Conservation (phyloP, 2,797 vertebrate species). For the Geranospiza caerulescens region DNA sequence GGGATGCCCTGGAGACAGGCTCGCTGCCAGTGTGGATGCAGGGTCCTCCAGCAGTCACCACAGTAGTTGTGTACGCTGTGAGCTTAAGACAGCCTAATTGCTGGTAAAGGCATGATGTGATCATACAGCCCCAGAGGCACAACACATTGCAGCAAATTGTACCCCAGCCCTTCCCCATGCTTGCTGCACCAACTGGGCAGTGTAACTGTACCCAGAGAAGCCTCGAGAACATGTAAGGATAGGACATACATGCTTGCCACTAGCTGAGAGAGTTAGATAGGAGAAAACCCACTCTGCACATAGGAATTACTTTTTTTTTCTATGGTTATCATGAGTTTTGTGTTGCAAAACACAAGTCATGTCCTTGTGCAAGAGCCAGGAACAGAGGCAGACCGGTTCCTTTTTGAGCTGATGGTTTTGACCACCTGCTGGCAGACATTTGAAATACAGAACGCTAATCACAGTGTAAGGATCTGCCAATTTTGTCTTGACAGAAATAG, state of each 20-base stretch:
- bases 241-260: not conserved
- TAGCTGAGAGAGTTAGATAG: not conserved
- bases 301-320: not conserved
- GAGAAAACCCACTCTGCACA: not conserved
- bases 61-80: fast-evolving
- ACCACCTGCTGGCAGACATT: not conserved
- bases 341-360: not conserved
- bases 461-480: not conserved
- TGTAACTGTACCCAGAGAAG: too few species aligned
- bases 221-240: not conserved
- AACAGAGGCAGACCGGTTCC: not conserved
- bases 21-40: not conserved
- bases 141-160: not conserved
- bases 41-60: not conserved
- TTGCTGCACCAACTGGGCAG: not conserved
- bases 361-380: not conserved
- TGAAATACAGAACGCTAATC: not conserved
- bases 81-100: not conserved
- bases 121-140: not conserved
- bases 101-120: too few species aligned
- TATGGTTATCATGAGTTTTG: not conserved
- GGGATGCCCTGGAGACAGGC: not conserved
- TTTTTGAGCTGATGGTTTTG: not conserved
- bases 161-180: not conserved
- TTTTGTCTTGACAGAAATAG: not conserved